Conservation (phyloP, 2,888 invertebrate species). For the Drosophila anceps region DNA sequence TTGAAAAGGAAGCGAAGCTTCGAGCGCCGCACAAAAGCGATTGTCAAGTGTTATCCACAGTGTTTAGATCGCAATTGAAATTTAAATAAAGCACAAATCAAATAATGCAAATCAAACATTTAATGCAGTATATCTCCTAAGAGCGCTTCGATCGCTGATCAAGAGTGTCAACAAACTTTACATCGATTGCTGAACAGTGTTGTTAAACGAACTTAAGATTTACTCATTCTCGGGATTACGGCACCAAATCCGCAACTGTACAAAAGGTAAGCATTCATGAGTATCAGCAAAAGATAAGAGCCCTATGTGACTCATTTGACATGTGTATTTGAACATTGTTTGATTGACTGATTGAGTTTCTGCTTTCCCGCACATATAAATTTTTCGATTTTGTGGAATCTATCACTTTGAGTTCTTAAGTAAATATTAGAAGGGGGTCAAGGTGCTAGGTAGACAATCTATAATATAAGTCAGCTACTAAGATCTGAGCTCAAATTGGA, state of each 20-base stretch:
- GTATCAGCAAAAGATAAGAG: constrained; percentile 6
- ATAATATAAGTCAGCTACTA: neutral
- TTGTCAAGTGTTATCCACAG: constrained; percentile 38
- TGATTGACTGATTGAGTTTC: constrained; percentile 35
- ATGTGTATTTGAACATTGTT: constrained; percentile 21
- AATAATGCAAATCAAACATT: neutral
- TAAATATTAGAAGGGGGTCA: constrained; percentile 5
- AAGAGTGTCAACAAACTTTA: neutral
- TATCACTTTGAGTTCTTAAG: neutral
- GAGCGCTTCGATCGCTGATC: neutral
- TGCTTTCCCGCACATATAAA: neutral
- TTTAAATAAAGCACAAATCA: neutral
- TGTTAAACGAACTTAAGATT: constrained; percentile 3
- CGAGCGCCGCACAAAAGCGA: constrained; percentile 24
- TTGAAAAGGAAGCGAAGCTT: constrained; percentile 25
- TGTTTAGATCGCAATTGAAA: constrained; percentile 21
- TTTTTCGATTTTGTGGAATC: neutral
- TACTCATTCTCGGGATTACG: constrained; percentile 31
- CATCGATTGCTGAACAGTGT: constrained; percentile 10
- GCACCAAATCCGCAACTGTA: constrained; percentile 21
- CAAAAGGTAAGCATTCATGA: constrained; percentile 32
- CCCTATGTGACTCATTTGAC: constrained; percentile 28
- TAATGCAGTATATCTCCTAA: neutral
- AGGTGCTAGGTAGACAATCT: neutral
- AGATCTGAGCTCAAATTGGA: neutral